Percentiles rank a stretch among this genome's conserved stretches.
Conservation (phyloP, 2,797 vertebrate genomes). For the Sebastes jordani region DNA sequence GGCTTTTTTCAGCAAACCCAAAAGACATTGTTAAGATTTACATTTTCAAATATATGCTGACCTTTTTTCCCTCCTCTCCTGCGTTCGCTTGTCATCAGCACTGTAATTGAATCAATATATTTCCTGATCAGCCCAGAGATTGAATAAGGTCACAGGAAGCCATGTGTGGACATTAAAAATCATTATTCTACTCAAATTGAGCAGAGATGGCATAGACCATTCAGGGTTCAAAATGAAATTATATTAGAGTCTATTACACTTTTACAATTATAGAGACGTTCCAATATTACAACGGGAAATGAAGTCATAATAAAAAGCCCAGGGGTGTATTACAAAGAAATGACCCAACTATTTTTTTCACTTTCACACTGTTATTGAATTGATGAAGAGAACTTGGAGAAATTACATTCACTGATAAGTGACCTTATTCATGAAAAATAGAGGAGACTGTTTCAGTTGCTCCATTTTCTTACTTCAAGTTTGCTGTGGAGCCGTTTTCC, state of each 20-base stretch:
- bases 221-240: conserved; percentile 99
- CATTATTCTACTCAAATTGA: conserved; percentile 99
- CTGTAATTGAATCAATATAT: conserved; percentile 99
- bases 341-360: conserved; percentile 94
- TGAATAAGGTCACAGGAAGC: conserved; percentile 99
- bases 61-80: conserved; percentile 95
- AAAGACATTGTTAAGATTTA: conserved; percentile 99
- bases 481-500: conserved; percentile 57
- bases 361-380: conserved; percentile 91
- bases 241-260: conserved; percentile 99
- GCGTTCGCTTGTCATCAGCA: conserved; percentile 96
- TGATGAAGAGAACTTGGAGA: conserved; percentile 95
- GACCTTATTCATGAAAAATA: conserved; percentile 92
- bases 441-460: conserved; percentile 73
- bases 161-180: conserved; percentile 99
- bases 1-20: conserved; percentile 90
- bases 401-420: conserved; percentile 92
- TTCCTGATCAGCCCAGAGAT: conserved; percentile 99
- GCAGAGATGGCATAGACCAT: conserved; percentile 94
- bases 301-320: conserved; percentile 99
- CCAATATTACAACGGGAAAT: conserved; percentile 99
- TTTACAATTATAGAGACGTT: conserved; percentile 99
- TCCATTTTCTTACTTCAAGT: conserved; percentile 67
- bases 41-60: conserved; percentile 99
- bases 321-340: conserved; percentile 99